Conservation (phyloP, 64 coral and sea anemone genomes). For the Dendrophyllia cribrosa region DNA sequence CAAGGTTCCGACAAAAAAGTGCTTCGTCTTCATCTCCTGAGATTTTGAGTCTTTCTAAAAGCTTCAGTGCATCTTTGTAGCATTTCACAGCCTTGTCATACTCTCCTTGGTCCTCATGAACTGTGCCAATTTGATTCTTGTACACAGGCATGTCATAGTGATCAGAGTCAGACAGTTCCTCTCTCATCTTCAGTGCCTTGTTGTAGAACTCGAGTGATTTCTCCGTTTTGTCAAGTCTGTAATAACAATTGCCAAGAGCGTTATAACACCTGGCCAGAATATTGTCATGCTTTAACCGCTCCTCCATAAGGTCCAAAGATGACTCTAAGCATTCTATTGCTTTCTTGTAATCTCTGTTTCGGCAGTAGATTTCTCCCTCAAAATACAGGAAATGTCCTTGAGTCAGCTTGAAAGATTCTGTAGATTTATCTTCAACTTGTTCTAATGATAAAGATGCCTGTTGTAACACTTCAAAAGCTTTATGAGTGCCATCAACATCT, state of each 20-base stretch:
- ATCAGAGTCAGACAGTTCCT: neutral
- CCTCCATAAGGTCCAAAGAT: neutral
- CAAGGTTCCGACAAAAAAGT: conserved; percentile 35
- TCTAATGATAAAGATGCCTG: neutral
- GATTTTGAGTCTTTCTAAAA: conserved; percentile 27
- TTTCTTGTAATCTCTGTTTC: neutral
- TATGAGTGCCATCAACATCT: neutral
- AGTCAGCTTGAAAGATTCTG: neutral
- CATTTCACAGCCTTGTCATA: neutral
- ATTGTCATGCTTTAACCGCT: neutral
- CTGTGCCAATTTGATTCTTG: conserved; percentile 38
- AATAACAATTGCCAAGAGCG: conserved; percentile 56
- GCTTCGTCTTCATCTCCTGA: conserved; percentile 17
- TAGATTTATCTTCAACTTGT: conserved; percentile 14
- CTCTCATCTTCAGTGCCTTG: conserved; percentile 19
- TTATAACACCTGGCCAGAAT: conserved; percentile 38
- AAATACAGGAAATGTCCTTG: conserved; percentile 7
- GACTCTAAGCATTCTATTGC: neutral
- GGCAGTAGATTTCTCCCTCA: conserved; percentile 20
- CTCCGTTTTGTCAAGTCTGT: neutral
- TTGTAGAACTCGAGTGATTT: conserved; percentile 22
- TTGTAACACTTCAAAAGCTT: conserved; percentile 26
- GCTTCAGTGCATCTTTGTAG: conserved; percentile 48
- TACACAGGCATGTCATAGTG: conserved; percentile 33
- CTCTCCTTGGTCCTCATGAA: neutral